Evolutionary conservation across 1,140 invertebrate genomes (phyloP).

Genomic region (Drosophila equinoxialis): DNA sequence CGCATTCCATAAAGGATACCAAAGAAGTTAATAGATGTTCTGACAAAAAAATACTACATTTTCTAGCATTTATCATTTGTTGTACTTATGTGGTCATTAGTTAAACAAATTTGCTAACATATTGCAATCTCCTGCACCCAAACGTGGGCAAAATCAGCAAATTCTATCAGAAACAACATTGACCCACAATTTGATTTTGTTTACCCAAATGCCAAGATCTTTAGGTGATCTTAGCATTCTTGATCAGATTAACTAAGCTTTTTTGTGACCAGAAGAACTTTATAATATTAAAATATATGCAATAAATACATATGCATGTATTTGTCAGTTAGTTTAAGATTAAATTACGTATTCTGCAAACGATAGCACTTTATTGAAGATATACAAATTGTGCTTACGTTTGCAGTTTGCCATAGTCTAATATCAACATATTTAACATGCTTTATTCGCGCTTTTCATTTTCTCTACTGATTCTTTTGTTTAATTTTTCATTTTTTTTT

Average conservation of each 20-base stretch:
- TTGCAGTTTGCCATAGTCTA: background rate
- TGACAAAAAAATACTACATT: background rate
- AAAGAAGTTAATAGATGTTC: background rate
- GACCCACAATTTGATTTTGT: too few species aligned
- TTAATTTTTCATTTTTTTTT: background rate
- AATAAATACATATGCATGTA: too few species aligned
- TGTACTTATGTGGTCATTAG: slow-evolving; percentile 7
- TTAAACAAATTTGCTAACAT: slow-evolving; percentile 3
- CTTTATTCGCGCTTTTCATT: slow-evolving; percentile 25
- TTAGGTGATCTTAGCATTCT: too few species aligned
- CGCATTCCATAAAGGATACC: slow-evolving; percentile 34
- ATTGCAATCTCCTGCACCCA: too few species aligned
- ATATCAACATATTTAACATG: slow-evolving; percentile 6
- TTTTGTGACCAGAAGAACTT: too few species aligned
- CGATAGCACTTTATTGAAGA: background rate
- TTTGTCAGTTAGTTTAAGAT: too few species aligned
- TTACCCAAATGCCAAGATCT: too few species aligned
- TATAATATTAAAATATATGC: too few species aligned
- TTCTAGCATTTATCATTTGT: slow-evolving; percentile 1
- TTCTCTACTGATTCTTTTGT: slow-evolving; percentile 19
- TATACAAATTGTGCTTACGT: background rate
- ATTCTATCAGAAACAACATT: too few species aligned
- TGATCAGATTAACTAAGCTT: too few species aligned
- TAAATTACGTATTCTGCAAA: slow-evolving; percentile 4
- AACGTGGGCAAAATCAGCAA: too few species aligned